Percentiles rank a stretch among this genome's conserved stretches.
phyloP scores from a whole-genome alignment of 2,888 invertebrate genomes.

The Volucella bombylans region DNA sequence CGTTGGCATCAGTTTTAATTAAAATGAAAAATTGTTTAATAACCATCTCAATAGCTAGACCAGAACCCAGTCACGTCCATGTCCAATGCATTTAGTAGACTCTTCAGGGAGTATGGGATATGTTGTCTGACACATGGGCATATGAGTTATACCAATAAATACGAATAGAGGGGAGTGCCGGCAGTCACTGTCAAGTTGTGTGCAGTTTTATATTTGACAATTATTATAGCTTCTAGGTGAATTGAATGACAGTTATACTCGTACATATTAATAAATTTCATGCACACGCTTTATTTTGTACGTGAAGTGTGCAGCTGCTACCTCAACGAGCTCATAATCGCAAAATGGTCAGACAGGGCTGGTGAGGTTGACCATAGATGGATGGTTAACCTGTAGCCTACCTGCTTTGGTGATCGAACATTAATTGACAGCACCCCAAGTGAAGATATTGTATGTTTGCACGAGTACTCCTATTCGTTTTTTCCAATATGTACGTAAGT shows the following conservation, averaged over 20 bases:
- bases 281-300: slow-evolving; percentile 27
- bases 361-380: slow-evolving; percentile 54
- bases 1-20: slow-evolving; percentile 74
- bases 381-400: slow-evolving; percentile 25
- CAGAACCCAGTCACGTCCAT: neutral
- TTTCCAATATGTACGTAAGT: slow-evolving; percentile 3
- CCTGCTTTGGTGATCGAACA: slow-evolving; percentile 66
- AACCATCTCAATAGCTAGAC: slow-evolving; percentile 45
- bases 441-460: neutral
- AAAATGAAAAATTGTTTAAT: slow-evolving; percentile 75
- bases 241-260: slow-evolving; percentile 62
- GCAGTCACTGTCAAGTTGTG: slow-evolving; percentile 43
- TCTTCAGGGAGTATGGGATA: no score
- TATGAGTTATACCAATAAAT: no score
- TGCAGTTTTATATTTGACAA: slow-evolving; percentile 56
- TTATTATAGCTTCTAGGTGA: slow-evolving; percentile 47
- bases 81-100: no score
- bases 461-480: neutral
- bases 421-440: slow-evolving; percentile 63
- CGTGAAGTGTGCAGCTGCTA: slow-evolving; percentile 32
- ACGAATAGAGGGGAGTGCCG: neutral
- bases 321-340: neutral
- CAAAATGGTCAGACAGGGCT: slow-evolving; percentile 21
- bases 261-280: slow-evolving; percentile 60
- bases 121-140: no score